A percentile compares a stretch with the other conserved stretches of the same genome.
phyloP scores from a whole-genome alignment of 2,113 vertebrate genomes.

The Hemicordylus capensis region DNA sequence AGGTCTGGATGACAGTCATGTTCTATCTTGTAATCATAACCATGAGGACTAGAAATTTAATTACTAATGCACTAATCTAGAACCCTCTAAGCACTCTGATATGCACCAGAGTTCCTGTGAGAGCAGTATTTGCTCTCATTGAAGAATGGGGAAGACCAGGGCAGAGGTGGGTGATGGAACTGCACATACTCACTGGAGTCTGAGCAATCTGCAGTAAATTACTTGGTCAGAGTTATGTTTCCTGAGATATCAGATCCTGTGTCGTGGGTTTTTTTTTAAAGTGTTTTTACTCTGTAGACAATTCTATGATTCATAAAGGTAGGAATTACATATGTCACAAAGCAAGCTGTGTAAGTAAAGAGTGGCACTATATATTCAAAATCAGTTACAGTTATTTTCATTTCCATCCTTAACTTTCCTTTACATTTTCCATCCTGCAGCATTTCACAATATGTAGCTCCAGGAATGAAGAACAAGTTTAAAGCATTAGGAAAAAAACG shows the following conservation, averaged over 20 bases:
- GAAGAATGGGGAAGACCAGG: background rate
- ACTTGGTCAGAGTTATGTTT: background rate
- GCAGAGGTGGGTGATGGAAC: background rate
- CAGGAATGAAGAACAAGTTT: conserved; percentile 2
- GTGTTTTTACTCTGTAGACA: background rate
- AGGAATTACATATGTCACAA: background rate
- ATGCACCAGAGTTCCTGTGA: background rate
- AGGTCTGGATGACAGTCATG: background rate
- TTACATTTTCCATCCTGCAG: background rate
- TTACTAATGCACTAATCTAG: background rate
- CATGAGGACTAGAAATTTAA: background rate
- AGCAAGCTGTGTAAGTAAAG: background rate
- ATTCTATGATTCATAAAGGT: background rate
- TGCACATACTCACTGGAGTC: background rate
- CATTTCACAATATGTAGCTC: background rate
- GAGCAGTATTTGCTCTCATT: background rate
- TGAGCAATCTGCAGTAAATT: background rate
- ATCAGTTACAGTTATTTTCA: background rate
- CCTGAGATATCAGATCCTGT: background rate
- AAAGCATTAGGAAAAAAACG: conserved; percentile 38
- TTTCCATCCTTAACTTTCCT: background rate
- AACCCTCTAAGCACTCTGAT: background rate
- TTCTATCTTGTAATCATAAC: background rate
- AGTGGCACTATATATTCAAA: background rate
- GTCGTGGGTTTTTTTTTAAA: background rate